Evolutionary conservation across 2,113 vertebrate species (phyloP).

Genomic region (Archilochus colubris): DNA sequence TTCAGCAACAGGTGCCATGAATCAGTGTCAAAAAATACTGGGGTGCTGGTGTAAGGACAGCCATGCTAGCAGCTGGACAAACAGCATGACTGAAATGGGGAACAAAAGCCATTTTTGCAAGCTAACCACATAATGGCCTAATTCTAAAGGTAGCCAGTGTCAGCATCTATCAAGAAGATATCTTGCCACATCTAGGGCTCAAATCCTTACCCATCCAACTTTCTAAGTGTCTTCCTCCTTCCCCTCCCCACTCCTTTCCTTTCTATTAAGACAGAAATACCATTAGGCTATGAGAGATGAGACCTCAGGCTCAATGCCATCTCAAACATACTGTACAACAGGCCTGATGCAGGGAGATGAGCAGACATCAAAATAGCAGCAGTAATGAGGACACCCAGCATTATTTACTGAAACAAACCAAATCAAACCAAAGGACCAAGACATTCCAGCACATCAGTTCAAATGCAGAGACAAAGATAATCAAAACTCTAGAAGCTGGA

Average conservation of each 20-base stretch:
- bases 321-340: not conserved
- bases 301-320: not conserved
- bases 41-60: not conserved
- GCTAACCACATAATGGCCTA: not conserved
- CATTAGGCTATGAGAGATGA: not conserved
- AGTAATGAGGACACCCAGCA: not conserved
- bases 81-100: not conserved
- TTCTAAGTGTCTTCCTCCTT: not conserved
- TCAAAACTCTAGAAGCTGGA: rapidly evolving
- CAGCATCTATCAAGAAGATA: not conserved
- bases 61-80: not conserved
- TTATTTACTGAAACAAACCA: not conserved
- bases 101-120: not conserved
- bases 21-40: constrained; percentile 7
- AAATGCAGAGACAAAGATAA: not conserved
- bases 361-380: not conserved
- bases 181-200: not conserved
- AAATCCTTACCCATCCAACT: not conserved
- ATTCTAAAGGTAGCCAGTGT: not conserved
- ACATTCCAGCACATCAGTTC: not conserved
- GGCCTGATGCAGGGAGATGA: not conserved
- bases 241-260: too few species aligned
- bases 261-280: not conserved
- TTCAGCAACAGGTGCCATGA: constrained; percentile 29
- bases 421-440: not conserved